Base-by-base conservation (phyloP, 2,797 vertebrate species). In the Amphiprion clarkii region DNA sequence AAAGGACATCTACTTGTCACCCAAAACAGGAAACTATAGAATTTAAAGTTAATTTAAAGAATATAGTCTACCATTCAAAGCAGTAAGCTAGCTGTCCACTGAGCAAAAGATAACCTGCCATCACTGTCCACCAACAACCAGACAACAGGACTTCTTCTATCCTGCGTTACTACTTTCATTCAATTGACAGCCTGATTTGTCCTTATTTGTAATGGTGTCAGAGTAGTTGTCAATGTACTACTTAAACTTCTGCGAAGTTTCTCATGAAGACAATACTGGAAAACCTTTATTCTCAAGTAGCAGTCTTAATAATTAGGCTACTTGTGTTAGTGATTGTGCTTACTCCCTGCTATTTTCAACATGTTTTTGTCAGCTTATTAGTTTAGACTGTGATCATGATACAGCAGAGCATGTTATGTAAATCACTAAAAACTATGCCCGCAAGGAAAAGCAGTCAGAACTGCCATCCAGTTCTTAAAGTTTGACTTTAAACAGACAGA, bases 401-500 rank as follows among this genome's bases (percentile, higher is more conserved):
- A 61, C 25, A 17, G 9, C 64, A 59, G 23, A 27, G 36, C 39
- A n/a, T 51, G 59, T 19, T 57, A 36, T 72, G 36, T 58, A 58
- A 75, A 63, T n/a, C 27, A 62, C 16, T 27, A 17, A 49, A 55
- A 55, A 46, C 9, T 29, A 53, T 27, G 42, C n/a, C 13, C 10
- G 5, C n/a, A 10, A 25, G 65, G 46, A 76, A 77, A 69, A 36
- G 12, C 42, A 49, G 21, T 58, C 42, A 19, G 21, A 44, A 31
- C 17, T 40, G 60, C 39, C 36, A 68, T 68, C 4, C 54, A 70
- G 60, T 25, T 54, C 13, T 53, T 23, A 44, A 2, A 23, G 13
- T 69, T 73, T 76, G 17, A 67, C 23, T 73, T 70, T 68, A 42
- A 74, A 57, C 49, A 53, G 2, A 60, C 39, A 67, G 2, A 33